Evolutionary conservation across 2,888 invertebrate species (phyloP), one percentile per base, ranked within the genome.

Genomic region (Frankliniella fusca): DNA sequence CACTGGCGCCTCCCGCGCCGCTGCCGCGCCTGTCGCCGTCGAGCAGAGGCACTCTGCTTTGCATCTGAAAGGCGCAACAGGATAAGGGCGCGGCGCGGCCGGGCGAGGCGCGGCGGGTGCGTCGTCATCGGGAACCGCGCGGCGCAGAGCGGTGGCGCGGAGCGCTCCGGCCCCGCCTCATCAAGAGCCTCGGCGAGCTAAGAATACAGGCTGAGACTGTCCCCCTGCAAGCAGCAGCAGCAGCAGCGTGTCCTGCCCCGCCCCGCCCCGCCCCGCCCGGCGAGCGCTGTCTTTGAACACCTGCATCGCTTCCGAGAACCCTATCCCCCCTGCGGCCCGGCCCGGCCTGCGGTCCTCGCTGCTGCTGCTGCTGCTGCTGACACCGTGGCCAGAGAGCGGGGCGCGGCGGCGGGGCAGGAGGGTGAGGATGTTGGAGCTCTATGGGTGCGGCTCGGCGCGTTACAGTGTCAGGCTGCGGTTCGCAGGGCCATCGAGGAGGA

Each of bases 301-400:
- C 70, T 76, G 70, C 70, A 76, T 23, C 70, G n/a, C 70, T 76
- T 76, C 70, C 70, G 70, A 76, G 70, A 76, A 76, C 27, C 61
- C 38, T 15, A 61, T 27, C 70, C 11, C 54, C 54, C n/a, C n/a
- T n/a, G n/a, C n/a, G n/a, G n/a, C n/a, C n/a, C n/a, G n/a, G n/a
- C n/a, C n/a, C n/a, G n/a, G n/a, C n/a, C 38, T 38, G 38, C 38
- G 38, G 38, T 38, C 38, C 38, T 38, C 38, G 38, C 38, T 38
- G 38, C 38, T 38, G 38, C 38, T 38, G 38, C 5, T 5, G 38
- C 38, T 38, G 38, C 38, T 38, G 38, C 38, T 38, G 38, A 38
- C 38, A 38, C 38, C 38, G 38, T 38, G 38, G 38, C 38, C 38
- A 38, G 38, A 38, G 38, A 3, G 70, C 70, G 70, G 23, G 70